Base-by-base conservation (phyloP, 2,888 invertebrate genomes). In the Allolobophora icterica region DNA sequence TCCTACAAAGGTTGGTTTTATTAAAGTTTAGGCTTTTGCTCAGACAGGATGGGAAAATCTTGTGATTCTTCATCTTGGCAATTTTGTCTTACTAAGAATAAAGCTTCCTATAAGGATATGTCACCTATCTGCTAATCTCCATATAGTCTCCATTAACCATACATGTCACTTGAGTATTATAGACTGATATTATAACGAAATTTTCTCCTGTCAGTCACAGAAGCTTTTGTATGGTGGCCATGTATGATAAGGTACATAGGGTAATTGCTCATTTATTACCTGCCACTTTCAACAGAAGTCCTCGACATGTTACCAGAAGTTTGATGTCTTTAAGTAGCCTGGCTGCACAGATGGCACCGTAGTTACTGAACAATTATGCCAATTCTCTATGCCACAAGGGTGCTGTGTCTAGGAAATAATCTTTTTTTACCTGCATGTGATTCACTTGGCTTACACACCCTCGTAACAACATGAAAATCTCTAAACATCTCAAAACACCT, bases 1-100 rank as follows among this genome's bases (percentile, higher is more conserved):
- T 94, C 95, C 84, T 94, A 96, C 90, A 95, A 96, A 92, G 95
- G 96, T 96, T 93, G n/a, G 90, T 89, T 19, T 83, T 8, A 71
- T n/a, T 8, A 71, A n/a, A 8, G n/a, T 30, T 71, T 13, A 71
- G 30, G 71, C 71, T n/a, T 71, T 71, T 71, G 71, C n/a, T 71
- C 71, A 30, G 30, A 71, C 71, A 71, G 17, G 71, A 71, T n/a
- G 8, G 13, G 71, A n/a, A 71, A n/a, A 30, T 5, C 4, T 71
- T 71, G 13, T 71, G n/a, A 71, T 71, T n/a, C n/a, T 71, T 71
- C n/a, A 71, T 71, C n/a, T 71, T n/a, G 13, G 30, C 71, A n/a
- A 71, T 71, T 71, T n/a, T n/a, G 6, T n/a, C 13, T n/a, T 71
- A 71, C 30, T n/a, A 71, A 13, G 71, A 30, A 13, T n/a, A 71